Evolutionary conservation across 2,888 invertebrate species (phyloP).

Genomic region (Agrochola lota): DNA sequence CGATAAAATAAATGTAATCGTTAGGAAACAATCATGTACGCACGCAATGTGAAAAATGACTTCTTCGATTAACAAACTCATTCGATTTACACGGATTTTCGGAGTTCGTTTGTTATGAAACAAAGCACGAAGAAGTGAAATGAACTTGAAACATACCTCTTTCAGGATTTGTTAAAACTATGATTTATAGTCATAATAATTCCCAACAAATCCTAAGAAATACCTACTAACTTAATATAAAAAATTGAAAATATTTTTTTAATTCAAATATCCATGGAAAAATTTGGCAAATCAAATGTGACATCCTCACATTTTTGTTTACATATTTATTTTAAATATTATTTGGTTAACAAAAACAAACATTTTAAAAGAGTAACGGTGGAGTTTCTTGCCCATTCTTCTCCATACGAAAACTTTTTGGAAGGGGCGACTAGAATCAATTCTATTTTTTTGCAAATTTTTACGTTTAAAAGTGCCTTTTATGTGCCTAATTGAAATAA

Average conservation of each 20-base stretch:
- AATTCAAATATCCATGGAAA: neutral
- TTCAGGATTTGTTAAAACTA: neutral
- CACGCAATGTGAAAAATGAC: constrained; percentile 63
- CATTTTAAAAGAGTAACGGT: too few relatives aligned
- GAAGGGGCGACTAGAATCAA: too few relatives aligned
- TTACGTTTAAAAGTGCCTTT: too few relatives aligned
- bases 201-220: neutral
- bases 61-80: constrained; percentile 37
- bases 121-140: neutral
- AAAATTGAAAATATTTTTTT: neutral
- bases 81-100: constrained; percentile 8
- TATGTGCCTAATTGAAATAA: too few relatives aligned
- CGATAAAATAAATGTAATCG: constrained; percentile 57
- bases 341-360: too few relatives aligned
- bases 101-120: neutral
- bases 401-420: too few relatives aligned
- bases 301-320: neutral
- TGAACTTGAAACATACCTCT: neutral
- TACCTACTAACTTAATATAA: neutral
- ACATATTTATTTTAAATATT: neutral
- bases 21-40: constrained; percentile 62
- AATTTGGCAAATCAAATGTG: too few relatives aligned
- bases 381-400: too few relatives aligned
- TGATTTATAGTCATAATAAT: neutral
- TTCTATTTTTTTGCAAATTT: too few relatives aligned